Evolutionary conservation across 2,797 vertebrate genomes (phyloP), one percentile per base, ranked within the genome.

Genomic region (Thaleichthys pacificus): DNA sequence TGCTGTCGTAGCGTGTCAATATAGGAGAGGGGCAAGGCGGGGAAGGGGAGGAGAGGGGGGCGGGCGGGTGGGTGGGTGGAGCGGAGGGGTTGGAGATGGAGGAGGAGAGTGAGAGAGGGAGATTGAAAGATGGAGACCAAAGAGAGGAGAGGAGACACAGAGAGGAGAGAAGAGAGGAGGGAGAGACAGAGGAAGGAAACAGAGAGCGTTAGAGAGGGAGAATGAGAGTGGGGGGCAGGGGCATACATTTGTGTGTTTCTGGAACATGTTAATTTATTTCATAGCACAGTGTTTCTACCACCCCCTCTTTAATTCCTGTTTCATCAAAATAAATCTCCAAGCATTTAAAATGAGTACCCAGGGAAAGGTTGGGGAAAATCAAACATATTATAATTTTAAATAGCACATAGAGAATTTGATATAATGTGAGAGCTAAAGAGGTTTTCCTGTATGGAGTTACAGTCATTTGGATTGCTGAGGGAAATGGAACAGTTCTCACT

Each of bases 291-390:
- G 64, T 66, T 26, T 17, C 42, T 66, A 22, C 38, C 64, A 66
- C 64, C 64, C 42, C 38, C 64, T 49, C 64, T 47, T 49, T 26
- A 24, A 66, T 66, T 66, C 35, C 21, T 7, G 38, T 47, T 66
- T 26, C 35, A 66, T 47, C 64, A 66, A 17, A 49, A 47, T 66
- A 22, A 22, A 21, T 22, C 42, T 63, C 28, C 21, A 66, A 42
- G 21, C 19, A 47, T 66, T 66, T 24, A 21, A 21, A n/a, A 14
- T 66, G 14, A 66, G 21, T 14, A 26, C 9, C 9, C 32, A 22
- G 19, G 30, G 21, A 35, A 66, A 66, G 3, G 12, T 21, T 66
- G 21, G 4, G 19, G 4, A 24, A 49, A 66, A 49, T 47, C 1
- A 24, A 24, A 49, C 21, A 66, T 47, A 49, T 47, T 47, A 47